Conservation (phyloP, 1,140 invertebrate species). For the Drosophila tropicalis region DNA sequence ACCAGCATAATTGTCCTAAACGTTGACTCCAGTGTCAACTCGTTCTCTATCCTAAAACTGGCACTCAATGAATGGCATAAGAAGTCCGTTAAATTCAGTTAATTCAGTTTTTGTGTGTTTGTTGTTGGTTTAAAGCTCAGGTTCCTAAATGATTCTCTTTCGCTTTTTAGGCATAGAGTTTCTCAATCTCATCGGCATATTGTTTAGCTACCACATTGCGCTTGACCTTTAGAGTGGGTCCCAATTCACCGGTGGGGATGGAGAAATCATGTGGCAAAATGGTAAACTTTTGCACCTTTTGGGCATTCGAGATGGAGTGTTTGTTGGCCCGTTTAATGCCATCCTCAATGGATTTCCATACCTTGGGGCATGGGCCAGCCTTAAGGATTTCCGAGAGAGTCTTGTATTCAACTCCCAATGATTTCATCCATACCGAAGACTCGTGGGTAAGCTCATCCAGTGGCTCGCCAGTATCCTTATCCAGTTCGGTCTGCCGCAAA, state of each 20-base stretch:
- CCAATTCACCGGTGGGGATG: slow-evolving; percentile 93
- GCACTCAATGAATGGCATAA: slow-evolving; percentile 64
- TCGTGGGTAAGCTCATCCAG: slow-evolving; percentile 88
- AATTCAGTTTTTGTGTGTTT: slow-evolving; percentile 28
- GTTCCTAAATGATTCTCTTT: slow-evolving; percentile 41
- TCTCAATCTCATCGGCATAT: slow-evolving; percentile 89
- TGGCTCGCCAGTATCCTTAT: slow-evolving; percentile 88
- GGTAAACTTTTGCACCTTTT: slow-evolving; percentile 95
- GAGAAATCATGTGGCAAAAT: slow-evolving; percentile 95
- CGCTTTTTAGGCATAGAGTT: slow-evolving; percentile 83
- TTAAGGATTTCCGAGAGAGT: slow-evolving; percentile 89
- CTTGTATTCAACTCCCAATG: slow-evolving; percentile 88
- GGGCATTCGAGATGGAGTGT: slow-evolving; percentile 93
- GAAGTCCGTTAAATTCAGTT: slow-evolving; percentile 75
- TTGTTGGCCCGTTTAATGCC: slow-evolving; percentile 91
- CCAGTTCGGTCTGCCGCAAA: slow-evolving; percentile 72
- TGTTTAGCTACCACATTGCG: slow-evolving; percentile 88
- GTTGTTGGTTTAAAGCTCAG: slow-evolving; percentile 62
- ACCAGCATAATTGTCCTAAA: slow-evolving; percentile 26
- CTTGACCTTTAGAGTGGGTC: slow-evolving; percentile 94
- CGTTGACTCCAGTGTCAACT: slow-evolving; percentile 24
- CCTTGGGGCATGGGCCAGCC: slow-evolving; percentile 85
- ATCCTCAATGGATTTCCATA: slow-evolving; percentile 89
- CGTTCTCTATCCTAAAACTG: slow-evolving; percentile 47
- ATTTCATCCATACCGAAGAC: slow-evolving; percentile 88